phyloP scores from a whole-genome alignment of 2,113 vertebrate species.

The Epinephelus fuscoguttatus region DNA sequence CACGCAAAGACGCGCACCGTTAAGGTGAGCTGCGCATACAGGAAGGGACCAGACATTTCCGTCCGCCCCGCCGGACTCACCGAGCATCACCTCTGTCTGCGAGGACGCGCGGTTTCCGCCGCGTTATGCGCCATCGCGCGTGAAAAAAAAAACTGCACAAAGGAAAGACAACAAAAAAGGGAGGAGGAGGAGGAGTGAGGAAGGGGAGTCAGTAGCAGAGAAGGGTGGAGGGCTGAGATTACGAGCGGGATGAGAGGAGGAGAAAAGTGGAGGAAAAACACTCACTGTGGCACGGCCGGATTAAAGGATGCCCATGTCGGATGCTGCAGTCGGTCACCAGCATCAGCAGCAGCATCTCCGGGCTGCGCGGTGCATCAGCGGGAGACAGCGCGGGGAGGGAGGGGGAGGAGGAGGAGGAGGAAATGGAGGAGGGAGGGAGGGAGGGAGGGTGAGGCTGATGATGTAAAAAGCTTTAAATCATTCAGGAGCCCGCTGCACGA shows the following conservation, averaged over 20 bases:
- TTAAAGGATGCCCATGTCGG: constrained; percentile 77
- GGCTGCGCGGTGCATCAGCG: constrained; percentile 70
- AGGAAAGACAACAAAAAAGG: constrained; percentile 52
- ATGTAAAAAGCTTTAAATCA: constrained; percentile 82
- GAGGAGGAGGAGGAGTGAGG: background rate
- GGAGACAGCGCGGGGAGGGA: constrained; percentile 37
- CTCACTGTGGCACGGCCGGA: constrained; percentile 76
- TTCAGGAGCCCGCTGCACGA: constrained; percentile 73
- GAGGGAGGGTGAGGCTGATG: constrained; percentile 56
- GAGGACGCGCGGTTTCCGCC: constrained; percentile 24
- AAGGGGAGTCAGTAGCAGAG: background rate
- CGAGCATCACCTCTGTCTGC: constrained; percentile 20
- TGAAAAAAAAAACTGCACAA: constrained; percentile 43
- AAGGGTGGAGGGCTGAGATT: background rate
- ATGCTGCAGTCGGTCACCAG: constrained; percentile 80
- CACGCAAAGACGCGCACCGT: constrained; percentile 23
- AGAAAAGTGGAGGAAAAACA: constrained; percentile 52
- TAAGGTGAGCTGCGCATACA: constrained; percentile 36
- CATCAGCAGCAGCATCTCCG: constrained; percentile 81
- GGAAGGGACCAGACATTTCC: constrained; percentile 25
- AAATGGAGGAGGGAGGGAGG: constrained; percentile 18
- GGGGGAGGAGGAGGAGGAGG: background rate
- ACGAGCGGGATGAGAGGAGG: background rate
- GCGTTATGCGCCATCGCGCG: constrained; percentile 61
- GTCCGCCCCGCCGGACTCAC: background rate